Base-by-base conservation (phyloP, 2,888 invertebrate species). In the Cataglyphis rosenhaueri region DNA sequence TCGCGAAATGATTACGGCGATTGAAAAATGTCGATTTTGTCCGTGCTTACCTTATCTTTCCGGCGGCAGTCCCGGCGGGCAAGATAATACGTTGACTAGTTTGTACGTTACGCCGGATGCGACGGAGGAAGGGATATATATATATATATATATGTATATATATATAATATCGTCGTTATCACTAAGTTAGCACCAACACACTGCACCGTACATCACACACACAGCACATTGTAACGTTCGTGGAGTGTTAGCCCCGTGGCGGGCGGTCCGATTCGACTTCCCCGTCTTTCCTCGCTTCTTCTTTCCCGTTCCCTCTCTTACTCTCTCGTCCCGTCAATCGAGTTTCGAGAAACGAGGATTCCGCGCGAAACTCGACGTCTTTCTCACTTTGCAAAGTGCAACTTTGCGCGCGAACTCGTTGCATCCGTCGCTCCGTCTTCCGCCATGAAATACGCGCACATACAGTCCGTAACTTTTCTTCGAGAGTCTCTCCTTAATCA, bases 131-230 rank as follows among this genome's bases (percentile, higher is more conserved):
- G 70, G 57, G 25, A 35, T 18, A 18, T 48, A 48, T 8, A 52
- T n/a, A 18, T 48, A 38, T 38, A 12, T 12, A 1, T 41, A 25
- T 44, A 12, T 15, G 1, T 15, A 18, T 44, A 44, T 44, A 15
- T 44, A 12, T 18, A 5, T 38, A 78, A 38, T 38, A 12, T 12
- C 83, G 71, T 85, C 82, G 85, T 90, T 90, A 90, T 92, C 93
- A 93, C 93, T 93, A 92, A 85, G 91, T 93, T 92, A 93, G 91
- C 94, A 94, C 93, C 93, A 93, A 92, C 88, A 92, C 94, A 94
- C 94, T 93, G 92, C 94, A 94, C 94, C 91, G 90, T 92, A 92
- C 92, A 76, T 76, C 76, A 93, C 94, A 93, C 93, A 94, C 94
- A 92, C 93, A 92, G 91, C 94, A 94, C 94, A 94, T 94, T 84